Base-by-base conservation (phyloP, 2,888 invertebrate species). In the Poecilobothrus nobilitatus region DNA sequence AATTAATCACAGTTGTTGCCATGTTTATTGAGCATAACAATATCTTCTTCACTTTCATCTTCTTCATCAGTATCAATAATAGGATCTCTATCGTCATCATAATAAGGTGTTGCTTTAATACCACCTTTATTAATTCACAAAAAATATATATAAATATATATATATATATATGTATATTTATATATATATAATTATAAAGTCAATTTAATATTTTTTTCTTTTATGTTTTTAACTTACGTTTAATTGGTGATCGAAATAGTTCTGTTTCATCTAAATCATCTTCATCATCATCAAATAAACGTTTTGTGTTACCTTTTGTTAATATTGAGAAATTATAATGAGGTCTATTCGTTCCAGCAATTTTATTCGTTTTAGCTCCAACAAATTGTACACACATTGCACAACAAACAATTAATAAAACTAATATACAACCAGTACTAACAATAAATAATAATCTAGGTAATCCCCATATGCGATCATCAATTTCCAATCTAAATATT, bases 391-490 rank as follows among this genome's bases (percentile, higher is more conserved):
- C 76, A 71, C 77, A 76, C 33, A 81, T 72, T 15, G 78, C 75
- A 68, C 78, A 78, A 22, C 76, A 68, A 15, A 78, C 74, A 6
- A 82, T 76, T 21, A 73, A 67, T 3, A 77, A 72, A 15, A 81
- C 78, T 41, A 80, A 75, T 2, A 78, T 67, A 37, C 76, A 74
- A 87, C 92, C 91, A 73, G 89, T 84, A 12, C 91, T 77, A 76
- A 91, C 85, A 44, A 93, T 87, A 78, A 94, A 94, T 2, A 89
- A 84, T 27, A 91, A 83, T 37, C 93, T 83, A 0, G 93, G 91
- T 83, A 94, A 82, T 0, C 93, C 93, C 73, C 90, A 82, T 20
- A 92, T 86, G 70, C 83, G 84, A 72, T 89, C 88, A 74, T 92
- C 88, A 15, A 83, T 83, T 65, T 85, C 84, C 68, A 94, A 77